These are phyloP conservation scores for Plectropomus leopardus DNA, from an alignment of 2,113 vertebrate genomes.

Conservation along the genomic window DNA sequence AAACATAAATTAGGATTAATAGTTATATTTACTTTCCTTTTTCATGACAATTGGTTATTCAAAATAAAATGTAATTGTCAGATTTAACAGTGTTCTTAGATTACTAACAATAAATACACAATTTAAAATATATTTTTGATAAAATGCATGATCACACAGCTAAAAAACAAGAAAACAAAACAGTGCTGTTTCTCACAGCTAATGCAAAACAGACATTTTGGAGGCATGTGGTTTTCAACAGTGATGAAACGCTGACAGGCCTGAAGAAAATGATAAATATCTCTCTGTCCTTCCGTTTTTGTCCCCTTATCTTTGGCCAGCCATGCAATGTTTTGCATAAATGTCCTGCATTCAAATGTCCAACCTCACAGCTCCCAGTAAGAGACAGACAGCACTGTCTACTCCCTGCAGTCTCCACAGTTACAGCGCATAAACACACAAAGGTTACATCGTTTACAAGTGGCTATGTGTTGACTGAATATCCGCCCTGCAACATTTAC, in stretches of 20 bases:
- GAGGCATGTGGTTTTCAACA: not conserved
- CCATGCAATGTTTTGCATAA: constrained; percentile 10
- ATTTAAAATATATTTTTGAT: too few species aligned
- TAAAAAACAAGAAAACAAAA: too few species aligned
- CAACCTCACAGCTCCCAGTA: constrained; percentile 10
- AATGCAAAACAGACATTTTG: constrained; percentile 37
- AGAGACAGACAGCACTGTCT: constrained; percentile 1
- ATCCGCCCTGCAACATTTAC: constrained; percentile 9
- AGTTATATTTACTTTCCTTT: too few species aligned
- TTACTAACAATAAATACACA: too few species aligned
- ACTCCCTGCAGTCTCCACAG: not conserved
- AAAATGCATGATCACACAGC: not conserved
- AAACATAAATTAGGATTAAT: too few species aligned
- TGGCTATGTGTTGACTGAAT: constrained; percentile 40
- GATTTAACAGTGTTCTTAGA: too few species aligned
- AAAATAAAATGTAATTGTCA: too few species aligned
- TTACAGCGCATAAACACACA: constrained; percentile 13
- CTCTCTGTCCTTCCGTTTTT: not conserved
- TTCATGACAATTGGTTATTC: too few species aligned
- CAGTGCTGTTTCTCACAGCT: constrained; percentile 2
- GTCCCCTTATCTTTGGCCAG: not conserved
- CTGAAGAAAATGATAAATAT: not conserved
- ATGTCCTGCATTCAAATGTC: not conserved
- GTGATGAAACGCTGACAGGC: constrained; percentile 20
- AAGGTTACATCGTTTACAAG: constrained; percentile 35